Evolutionary conservation across 2,888 invertebrate species (phyloP).

Genomic region (Ectropis crepuscularia): DNA sequence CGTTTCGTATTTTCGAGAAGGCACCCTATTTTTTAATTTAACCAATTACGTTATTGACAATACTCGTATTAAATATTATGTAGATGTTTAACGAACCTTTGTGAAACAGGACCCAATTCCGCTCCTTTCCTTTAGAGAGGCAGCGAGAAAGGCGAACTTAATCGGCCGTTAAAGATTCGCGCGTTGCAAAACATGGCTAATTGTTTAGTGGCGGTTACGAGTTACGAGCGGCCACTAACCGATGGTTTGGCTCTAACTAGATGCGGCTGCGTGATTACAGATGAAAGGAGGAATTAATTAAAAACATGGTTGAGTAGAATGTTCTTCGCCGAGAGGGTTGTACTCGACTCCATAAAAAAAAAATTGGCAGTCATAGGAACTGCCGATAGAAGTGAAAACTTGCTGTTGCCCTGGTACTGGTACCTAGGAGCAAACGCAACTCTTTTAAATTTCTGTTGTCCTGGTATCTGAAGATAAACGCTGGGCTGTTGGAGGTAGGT

Average conservation of each 20-base stretch:
- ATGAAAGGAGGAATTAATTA: constrained; percentile 2
- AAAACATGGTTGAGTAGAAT: background rate
- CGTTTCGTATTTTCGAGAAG: too few relatives aligned
- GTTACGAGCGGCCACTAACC: constrained; percentile 18
- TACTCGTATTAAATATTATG: background rate
- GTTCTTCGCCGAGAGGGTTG: too few relatives aligned
- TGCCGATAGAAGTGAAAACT: too few relatives aligned
- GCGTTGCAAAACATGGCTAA: constrained; percentile 45
- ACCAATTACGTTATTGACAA: too few relatives aligned
- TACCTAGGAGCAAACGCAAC: too few relatives aligned
- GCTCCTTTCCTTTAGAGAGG: constrained; percentile 59
- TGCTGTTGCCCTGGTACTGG: too few relatives aligned
- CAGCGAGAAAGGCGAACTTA: constrained; percentile 49
- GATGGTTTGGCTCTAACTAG: constrained; percentile 2
- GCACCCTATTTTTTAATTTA: too few relatives aligned
- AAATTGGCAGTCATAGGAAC: too few relatives aligned
- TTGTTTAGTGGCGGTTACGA: constrained; percentile 37
- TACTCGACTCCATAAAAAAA: too few relatives aligned
- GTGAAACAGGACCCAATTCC: constrained; percentile 18
- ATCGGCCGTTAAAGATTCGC: constrained; percentile 42
- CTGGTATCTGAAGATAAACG: too few relatives aligned
- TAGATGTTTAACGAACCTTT: background rate
- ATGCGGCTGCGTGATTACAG: background rate
- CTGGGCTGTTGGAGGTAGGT: too few relatives aligned
- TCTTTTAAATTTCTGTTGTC: too few relatives aligned